These are phyloP conservation scores for Progne subis DNA, from an alignment of 2,113 vertebrate genomes.

Conservation along the genomic window DNA sequence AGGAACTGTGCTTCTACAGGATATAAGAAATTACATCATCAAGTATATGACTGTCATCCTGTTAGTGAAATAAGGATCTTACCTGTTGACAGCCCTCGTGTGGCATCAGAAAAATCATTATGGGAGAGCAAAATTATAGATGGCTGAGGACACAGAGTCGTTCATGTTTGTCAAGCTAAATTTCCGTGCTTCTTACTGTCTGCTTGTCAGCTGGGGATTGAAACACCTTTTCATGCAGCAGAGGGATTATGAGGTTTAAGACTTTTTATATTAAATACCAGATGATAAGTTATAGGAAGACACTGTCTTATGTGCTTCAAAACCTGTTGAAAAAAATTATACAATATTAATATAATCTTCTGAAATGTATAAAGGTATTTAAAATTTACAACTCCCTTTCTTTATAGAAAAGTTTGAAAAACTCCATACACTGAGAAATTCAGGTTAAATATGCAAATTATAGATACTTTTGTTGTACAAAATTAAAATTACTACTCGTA, in stretches of 20 bases:
- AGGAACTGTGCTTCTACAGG: background rate
- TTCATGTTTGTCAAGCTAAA: background rate
- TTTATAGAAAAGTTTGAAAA: background rate
- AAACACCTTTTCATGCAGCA: background rate
- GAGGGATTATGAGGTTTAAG: background rate
- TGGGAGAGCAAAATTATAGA: background rate
- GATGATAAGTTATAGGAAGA: background rate
- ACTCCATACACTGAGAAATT: background rate
- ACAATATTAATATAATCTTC: background rate
- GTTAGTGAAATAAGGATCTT: background rate
- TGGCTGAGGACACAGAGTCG: background rate
- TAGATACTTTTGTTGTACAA: background rate
- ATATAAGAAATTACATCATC: background rate
- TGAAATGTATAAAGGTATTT: background rate
- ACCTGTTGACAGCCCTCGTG: background rate
- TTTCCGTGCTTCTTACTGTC: background rate
- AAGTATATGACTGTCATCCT: background rate
- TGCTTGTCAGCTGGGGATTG: background rate
- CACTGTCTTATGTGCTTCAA: background rate
- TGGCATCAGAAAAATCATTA: background rate
- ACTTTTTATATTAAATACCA: background rate
- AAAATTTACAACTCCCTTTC: background rate
- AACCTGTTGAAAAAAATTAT: background rate
- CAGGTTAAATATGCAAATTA: background rate
- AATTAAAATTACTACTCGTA: background rate